Percentiles rank a stretch among this genome's conserved stretches.
These are phyloP conservation scores for Aptenodytes patagonicus DNA, from an alignment of 2,113 vertebrate species.

Conservation along the genomic window DNA sequence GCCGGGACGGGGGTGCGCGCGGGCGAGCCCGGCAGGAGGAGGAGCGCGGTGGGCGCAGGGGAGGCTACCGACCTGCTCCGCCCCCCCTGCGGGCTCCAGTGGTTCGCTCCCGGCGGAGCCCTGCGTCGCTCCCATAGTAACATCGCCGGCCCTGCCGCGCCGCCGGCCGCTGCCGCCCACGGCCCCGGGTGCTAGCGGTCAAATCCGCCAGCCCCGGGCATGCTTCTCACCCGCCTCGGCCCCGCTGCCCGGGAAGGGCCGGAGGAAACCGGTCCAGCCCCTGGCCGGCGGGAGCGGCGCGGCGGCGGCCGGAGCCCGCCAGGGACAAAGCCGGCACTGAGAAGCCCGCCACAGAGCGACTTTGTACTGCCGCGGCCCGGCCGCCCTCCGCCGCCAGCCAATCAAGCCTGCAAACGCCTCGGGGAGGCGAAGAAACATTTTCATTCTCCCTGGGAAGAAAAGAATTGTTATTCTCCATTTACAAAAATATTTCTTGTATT, in stretches of 20 bases:
- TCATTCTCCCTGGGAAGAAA: slow-evolving; percentile 28
- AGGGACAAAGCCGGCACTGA: slow-evolving; percentile 21
- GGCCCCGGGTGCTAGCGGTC: not conserved
- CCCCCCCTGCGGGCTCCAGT: not conserved
- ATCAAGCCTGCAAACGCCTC: not conserved
- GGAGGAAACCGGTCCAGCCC: not conserved
- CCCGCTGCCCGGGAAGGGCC: not conserved
- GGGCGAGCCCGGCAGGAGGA: not conserved
- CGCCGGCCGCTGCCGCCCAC: not conserved
- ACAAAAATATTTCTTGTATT: slow-evolving; percentile 42
- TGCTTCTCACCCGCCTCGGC: not conserved
- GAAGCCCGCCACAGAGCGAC: slow-evolving; percentile 9
- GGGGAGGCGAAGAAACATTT: not conserved
- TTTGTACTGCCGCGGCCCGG: slow-evolving; percentile 11
- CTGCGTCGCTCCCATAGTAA: slow-evolving; percentile 57
- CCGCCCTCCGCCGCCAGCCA: slow-evolving; percentile 15
- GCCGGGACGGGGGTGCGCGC: not conserved
- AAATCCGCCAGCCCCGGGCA: not conserved
- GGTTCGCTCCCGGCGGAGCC: slow-evolving; percentile 39
- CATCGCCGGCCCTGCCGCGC: not conserved
- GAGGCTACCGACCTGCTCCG: slow-evolving; percentile 41
- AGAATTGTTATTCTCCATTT: slow-evolving; percentile 20
- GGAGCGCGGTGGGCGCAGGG: not conserved
- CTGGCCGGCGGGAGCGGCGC: not conserved
- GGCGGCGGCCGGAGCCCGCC: not conserved